Conservation (phyloP, 2,113 vertebrate genomes). For the Platichthys flesus region DNA sequence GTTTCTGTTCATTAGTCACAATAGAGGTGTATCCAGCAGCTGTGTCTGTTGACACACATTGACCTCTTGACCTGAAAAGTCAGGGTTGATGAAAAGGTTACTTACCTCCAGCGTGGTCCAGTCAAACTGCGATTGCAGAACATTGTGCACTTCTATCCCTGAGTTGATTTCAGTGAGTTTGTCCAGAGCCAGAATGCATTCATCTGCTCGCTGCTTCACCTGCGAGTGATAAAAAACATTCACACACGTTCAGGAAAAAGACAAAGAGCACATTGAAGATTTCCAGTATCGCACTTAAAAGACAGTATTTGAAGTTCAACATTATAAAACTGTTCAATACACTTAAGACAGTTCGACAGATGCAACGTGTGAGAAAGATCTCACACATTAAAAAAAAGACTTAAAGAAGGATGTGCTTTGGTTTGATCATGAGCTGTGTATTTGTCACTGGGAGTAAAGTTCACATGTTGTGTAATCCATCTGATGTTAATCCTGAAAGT, state of each 20-base stretch:
- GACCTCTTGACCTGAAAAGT: not conserved
- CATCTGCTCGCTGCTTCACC: slow-evolving; percentile 89
- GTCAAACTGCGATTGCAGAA: slow-evolving; percentile 85
- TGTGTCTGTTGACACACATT: not conserved
- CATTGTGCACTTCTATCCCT: slow-evolving; percentile 83
- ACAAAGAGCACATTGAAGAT: rapidly evolving
- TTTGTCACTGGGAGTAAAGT: not conserved
- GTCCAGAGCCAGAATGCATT: slow-evolving; percentile 89
- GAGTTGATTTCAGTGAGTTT: slow-evolving; percentile 86
- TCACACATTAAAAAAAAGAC: no score
- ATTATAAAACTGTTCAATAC: not conserved
- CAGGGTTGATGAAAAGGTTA: slow-evolving; percentile 35
- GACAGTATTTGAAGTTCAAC: not conserved
- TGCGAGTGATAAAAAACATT: slow-evolving; percentile 42
- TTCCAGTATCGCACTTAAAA: no score
- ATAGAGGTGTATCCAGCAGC: not conserved
- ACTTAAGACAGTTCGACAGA: not conserved
- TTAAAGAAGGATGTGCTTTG: slow-evolving; percentile 24
- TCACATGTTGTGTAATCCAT: slow-evolving; percentile 13
- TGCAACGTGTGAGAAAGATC: not conserved
- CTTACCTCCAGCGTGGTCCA: slow-evolving; percentile 88
- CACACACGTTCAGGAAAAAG: not conserved
- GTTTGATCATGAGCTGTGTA: not conserved
- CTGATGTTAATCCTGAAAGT: not conserved
- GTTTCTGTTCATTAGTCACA: not conserved